Evolutionary conservation across 2,113 vertebrate species (phyloP).

Genomic region (Dermatemys mawii): DNA sequence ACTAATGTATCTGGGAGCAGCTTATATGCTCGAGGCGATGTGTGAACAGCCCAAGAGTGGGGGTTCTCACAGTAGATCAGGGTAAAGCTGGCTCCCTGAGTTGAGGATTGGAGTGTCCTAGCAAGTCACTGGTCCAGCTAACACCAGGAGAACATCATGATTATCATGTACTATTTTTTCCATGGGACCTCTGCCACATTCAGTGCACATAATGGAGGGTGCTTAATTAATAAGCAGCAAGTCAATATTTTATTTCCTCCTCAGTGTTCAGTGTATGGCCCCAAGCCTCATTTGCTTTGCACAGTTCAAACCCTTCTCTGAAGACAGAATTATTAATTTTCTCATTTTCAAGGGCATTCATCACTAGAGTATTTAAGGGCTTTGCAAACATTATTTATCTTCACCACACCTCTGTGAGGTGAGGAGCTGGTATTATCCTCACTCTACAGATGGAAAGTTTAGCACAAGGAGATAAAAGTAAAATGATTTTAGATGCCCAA

Average conservation of each 20-base stretch:
- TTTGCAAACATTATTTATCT: constrained; percentile 24
- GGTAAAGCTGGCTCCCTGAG: too few species aligned
- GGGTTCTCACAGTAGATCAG: too few species aligned
- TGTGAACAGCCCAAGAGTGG: too few species aligned
- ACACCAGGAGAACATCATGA: too few species aligned
- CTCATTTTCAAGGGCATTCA: background rate
- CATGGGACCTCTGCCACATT: background rate
- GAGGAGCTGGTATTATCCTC: background rate
- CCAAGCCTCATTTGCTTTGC: background rate
- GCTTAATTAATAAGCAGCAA: background rate
- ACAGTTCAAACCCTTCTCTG: background rate
- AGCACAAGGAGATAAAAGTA: background rate
- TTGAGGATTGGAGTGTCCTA: too few species aligned
- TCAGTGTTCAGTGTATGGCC: background rate
- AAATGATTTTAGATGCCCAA: background rate
- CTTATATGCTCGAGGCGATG: too few species aligned
- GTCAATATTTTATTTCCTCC: background rate
- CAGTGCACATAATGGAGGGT: background rate
- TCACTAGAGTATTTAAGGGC: background rate
- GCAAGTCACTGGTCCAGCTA: too few species aligned
- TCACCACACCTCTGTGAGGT: background rate
- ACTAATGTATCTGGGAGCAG: too few species aligned
- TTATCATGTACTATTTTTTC: background rate
- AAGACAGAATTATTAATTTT: background rate
- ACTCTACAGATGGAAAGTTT: background rate